Evolutionary conservation across 1,140 invertebrate species (phyloP).

Genomic region (Temnothorax nylanderi): DNA sequence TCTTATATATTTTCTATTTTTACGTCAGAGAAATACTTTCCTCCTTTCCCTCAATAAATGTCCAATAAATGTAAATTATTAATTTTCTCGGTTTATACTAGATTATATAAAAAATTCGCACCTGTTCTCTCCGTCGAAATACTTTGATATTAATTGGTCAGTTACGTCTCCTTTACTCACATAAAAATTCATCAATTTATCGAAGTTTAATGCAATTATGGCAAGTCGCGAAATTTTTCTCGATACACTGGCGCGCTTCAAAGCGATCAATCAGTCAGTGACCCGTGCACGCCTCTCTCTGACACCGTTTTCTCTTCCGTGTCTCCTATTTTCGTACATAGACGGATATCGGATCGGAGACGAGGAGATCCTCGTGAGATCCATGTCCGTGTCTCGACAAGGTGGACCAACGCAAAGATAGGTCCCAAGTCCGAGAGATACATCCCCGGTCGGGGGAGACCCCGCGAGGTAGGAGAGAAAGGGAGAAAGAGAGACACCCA

Average conservation of each 20-base stretch:
- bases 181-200: not conserved
- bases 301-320: not conserved
- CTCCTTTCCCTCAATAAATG: not conserved
- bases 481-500: slow-evolving; percentile 78
- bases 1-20: slow-evolving; percentile 21
- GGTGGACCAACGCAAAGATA: slow-evolving; percentile 64
- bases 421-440: slow-evolving; percentile 41
- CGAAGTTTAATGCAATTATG: not conserved
- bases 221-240: not conserved
- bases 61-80: not conserved
- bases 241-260: not conserved
- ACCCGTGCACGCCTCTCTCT: not conserved
- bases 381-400: slow-evolving; percentile 66
- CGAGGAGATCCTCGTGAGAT: slow-evolving; percentile 70
- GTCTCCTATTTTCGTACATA: slow-evolving; percentile 66
- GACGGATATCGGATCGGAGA: slow-evolving; percentile 65
- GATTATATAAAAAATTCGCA: not conserved
- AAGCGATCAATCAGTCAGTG: not conserved
- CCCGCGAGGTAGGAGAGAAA: slow-evolving; percentile 42
- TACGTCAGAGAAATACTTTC: not conserved
- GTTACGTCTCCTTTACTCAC: not conserved
- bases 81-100: not conserved
- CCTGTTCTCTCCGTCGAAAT: not conserved
- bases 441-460: slow-evolving; percentile 37
- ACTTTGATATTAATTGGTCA: not conserved